phyloP scores from a whole-genome alignment of 2,888 invertebrate species.

The Amphimallon solstitiale region DNA sequence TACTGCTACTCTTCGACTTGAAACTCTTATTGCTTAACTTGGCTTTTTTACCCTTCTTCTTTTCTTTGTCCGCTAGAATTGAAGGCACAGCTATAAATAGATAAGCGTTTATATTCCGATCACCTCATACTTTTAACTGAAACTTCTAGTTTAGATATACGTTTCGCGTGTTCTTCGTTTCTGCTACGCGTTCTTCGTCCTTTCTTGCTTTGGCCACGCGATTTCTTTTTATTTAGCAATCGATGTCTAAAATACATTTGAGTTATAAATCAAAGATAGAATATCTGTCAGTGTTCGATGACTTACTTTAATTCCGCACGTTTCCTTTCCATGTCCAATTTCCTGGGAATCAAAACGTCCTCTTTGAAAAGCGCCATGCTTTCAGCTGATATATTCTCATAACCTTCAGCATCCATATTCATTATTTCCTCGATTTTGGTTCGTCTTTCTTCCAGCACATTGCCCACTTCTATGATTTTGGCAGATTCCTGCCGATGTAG shows the following conservation, averaged over 20 bases:
- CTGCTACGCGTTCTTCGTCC: too few species aligned
- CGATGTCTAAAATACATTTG: conserved; percentile 3
- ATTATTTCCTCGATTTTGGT: conserved; percentile 42
- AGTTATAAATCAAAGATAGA: conserved; percentile 15
- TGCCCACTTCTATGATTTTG: conserved; percentile 44
- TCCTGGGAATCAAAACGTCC: conserved; percentile 47
- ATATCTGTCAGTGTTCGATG: too few species aligned
- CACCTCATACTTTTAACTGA: too few species aligned
- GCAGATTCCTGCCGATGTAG: conserved; percentile 11
- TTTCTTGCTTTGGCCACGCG: too few species aligned
- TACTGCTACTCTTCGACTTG: conserved; percentile 26
- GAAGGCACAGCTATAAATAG: neutral
- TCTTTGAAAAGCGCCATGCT: conserved; percentile 46
- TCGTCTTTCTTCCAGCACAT: conserved; percentile 40
- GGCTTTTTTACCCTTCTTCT: conserved; percentile 35
- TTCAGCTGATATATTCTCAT: conserved; percentile 43
- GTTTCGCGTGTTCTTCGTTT: too few species aligned
- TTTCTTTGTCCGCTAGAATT: conserved; percentile 10
- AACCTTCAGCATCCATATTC: conserved; percentile 48
- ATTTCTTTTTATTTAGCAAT: conserved; percentile 24
- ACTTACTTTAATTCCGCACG: conserved; percentile 44
- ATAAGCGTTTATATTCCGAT: too few species aligned
- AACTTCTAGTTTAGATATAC: too few species aligned
- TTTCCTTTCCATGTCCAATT: conserved; percentile 40
- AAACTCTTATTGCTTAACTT: conserved; percentile 32